Evolutionary conservation across 2,113 vertebrate genomes (phyloP).

Genomic region (Alexandromys fortis): DNA sequence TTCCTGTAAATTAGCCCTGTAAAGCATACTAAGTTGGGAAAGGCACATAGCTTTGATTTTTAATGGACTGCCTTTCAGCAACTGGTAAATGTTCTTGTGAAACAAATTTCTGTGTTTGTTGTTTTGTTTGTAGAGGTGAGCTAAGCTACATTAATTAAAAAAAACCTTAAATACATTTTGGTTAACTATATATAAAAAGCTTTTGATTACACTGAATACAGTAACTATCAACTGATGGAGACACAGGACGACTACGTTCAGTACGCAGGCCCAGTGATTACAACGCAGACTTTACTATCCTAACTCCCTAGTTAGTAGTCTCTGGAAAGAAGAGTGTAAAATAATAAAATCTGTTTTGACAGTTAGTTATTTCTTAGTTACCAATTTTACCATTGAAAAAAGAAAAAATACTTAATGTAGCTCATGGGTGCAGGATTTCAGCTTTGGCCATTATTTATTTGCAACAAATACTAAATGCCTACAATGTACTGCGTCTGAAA

Average conservation of each 20-base stretch:
- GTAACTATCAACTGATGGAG: background rate
- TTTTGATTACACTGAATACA: background rate
- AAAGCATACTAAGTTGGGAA: background rate
- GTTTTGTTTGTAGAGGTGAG: background rate
- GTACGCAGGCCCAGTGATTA: background rate
- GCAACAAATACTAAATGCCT: background rate
- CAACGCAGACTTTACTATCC: background rate
- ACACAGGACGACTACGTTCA: background rate
- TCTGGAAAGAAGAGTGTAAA: background rate
- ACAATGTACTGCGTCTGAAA: background rate
- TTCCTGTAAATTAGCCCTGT: background rate
- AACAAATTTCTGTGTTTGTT: background rate
- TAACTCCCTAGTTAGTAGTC: background rate
- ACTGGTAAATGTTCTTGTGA: background rate
- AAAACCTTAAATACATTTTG: background rate
- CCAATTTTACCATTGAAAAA: background rate
- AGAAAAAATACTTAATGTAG: background rate
- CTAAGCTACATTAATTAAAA: background rate
- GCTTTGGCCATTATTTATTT: background rate
- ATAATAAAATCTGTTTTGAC: background rate
- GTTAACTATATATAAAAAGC: background rate
- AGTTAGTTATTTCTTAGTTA: background rate
- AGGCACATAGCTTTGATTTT: slow-evolving; percentile 11
- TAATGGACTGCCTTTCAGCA: background rate
- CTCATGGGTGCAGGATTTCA: background rate